Conservation (phyloP, 2,113 vertebrate species). For the Gyps fulvus region DNA sequence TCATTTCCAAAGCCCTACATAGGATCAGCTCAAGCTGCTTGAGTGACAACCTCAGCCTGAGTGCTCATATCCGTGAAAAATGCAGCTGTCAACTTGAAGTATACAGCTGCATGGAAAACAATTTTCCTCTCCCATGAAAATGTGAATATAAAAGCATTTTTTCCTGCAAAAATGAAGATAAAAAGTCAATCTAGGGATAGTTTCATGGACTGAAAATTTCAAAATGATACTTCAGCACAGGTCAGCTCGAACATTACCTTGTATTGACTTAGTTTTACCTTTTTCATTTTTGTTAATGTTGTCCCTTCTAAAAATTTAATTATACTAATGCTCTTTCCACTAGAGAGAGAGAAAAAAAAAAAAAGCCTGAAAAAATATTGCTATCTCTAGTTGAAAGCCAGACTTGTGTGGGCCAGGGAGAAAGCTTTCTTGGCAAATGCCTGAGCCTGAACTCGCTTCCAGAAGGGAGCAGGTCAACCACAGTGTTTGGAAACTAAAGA, state of each 20-base stretch:
- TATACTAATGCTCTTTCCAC: not conserved
- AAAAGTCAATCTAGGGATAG: not conserved
- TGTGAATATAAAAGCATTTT: not conserved
- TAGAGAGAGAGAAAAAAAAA: not conserved
- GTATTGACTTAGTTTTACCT: not conserved
- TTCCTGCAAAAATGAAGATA: not conserved
- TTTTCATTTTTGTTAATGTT: not conserved
- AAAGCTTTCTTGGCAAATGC: not conserved
- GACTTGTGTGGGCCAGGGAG: not conserved
- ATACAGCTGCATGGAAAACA: constrained; percentile 12
- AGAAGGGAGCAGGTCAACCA: not conserved
- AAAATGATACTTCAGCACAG: not conserved
- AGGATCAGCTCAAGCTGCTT: not conserved
- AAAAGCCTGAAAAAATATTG: not conserved
- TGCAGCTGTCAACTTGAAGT: not conserved
- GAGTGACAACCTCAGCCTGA: not conserved
- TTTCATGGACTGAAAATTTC: not conserved
- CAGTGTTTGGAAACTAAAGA: not conserved
- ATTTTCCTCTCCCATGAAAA: not conserved
- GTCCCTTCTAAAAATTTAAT: not conserved
- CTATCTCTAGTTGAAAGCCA: not conserved
- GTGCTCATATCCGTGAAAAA: constrained; percentile 3
- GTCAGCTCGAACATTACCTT: not conserved
- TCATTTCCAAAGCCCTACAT: not conserved
- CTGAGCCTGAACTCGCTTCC: not conserved